Conservation (phyloP, 2,113 vertebrate genomes). For the Monarcha castaneiventris region DNA sequence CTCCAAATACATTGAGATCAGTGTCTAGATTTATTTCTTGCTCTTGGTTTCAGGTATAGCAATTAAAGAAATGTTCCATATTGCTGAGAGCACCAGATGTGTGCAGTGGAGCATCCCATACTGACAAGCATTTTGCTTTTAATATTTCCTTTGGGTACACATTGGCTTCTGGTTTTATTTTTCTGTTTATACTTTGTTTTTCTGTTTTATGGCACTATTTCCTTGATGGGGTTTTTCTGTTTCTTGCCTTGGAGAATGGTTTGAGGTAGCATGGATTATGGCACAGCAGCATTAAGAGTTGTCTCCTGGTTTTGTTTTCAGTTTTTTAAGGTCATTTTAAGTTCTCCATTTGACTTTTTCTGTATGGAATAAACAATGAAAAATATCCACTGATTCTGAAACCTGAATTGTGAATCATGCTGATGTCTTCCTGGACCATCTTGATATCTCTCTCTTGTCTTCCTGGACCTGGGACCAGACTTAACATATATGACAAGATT, state of each 20-base stretch:
- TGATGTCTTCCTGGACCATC: not conserved
- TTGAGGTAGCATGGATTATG: not conserved
- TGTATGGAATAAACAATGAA: not conserved
- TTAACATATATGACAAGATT: not conserved
- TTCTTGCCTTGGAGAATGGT: not conserved
- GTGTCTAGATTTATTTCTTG: slow-evolving; percentile 25
- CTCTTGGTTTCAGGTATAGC: slow-evolving; percentile 54
- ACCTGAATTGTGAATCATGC: not conserved
- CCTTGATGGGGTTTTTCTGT: slow-evolving; percentile 1
- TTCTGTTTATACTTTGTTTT: slow-evolving; percentile 52
- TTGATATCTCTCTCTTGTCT: not conserved
- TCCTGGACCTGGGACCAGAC: not conserved
- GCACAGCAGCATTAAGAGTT: not conserved
- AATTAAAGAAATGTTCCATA: slow-evolving; percentile 60
- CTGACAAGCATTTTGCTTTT: slow-evolving; percentile 53
- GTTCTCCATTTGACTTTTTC: not conserved
- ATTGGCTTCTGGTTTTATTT: slow-evolving; percentile 31
- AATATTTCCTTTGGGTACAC: slow-evolving; percentile 42
- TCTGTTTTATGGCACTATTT: slow-evolving; percentile 32
- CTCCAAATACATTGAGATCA: not conserved
- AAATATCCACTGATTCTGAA: not conserved
- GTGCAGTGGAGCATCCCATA: slow-evolving; percentile 40
- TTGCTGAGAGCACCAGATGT: slow-evolving; percentile 57
- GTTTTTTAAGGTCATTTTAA: not conserved
- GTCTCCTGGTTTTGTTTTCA: not conserved